Base-by-base conservation (phyloP, 2,113 vertebrate species). In the Carassius auratus region DNA sequence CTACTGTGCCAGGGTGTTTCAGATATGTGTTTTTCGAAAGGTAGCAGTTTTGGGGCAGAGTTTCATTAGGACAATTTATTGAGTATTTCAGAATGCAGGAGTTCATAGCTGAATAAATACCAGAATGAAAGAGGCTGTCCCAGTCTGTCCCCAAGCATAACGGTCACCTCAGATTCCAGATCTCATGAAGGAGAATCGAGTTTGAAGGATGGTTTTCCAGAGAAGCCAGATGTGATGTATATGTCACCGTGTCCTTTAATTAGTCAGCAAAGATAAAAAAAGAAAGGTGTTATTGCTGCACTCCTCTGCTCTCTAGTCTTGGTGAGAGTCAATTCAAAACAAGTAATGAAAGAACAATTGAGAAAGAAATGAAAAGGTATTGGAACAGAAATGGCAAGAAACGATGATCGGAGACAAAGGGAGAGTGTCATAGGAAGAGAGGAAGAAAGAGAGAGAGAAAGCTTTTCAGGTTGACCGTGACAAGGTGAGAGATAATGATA, bases 401-500 rank as follows among this genome's bases (percentile, higher is more conserved):
- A 30, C 42, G 61, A 76, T 19, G 48, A 81, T 52, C 10, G 14
- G 84, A 45, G 62, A 80, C 50, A 74, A 50, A 79, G 57, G 75
- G 21, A 74, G 76, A 83, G 55, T 8, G 50, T 42, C 23, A 66
- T 26, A 74, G 59, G 33, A 15, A 86, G 78, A 52, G 61, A 75
- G 48, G 48, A 19, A 73, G 52, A 64, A 57, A 38, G 57, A 76
- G 42, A 83, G 66, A 73, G 74, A 64, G 68, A 75, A 52, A 26
- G 57, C 66, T n/a, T 83, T 83, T 83, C 50, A 81, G 86, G 77
- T 74, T 86, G 38, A 78, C 77, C 80, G 86, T 88, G 89, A 90
- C 89, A 88, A 87, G 84, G 87, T 90, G 87, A 90, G 81, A 88
- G 87, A 90, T 90, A 87, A 90, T 90, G 87, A 87, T 90, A 84